A percentile compares a stretch with the other conserved stretches of the same genome.
Evolutionary conservation across 2,113 vertebrate genomes (phyloP).

Genomic region (Carollia perspicillata): DNA sequence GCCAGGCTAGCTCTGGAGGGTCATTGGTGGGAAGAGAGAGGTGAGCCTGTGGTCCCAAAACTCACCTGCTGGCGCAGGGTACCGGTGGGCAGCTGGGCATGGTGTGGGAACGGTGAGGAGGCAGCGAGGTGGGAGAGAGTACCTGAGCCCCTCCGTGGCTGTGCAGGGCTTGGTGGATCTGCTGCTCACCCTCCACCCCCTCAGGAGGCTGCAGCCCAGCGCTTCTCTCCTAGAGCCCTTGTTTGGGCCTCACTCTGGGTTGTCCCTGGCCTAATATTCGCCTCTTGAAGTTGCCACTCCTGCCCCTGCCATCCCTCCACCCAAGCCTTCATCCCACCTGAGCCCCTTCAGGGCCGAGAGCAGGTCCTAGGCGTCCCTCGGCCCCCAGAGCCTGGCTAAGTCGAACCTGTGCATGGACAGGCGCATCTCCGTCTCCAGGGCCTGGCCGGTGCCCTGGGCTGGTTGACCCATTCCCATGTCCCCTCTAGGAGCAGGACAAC

Average conservation of each 20-base stretch:
- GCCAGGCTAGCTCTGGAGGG: not conserved
- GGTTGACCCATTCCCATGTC: fast-evolving
- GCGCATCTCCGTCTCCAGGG: not conserved
- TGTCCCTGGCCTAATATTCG: not conserved
- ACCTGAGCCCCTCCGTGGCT: fast-evolving
- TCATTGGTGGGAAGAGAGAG: not conserved
- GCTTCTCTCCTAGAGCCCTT: not conserved
- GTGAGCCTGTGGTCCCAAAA: not conserved
- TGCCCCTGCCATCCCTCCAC: not conserved
- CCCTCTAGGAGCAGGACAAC: slow-evolving; percentile 92
- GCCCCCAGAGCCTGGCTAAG: not conserved
- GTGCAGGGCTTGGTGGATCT: not conserved
- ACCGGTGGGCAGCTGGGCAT: not conserved
- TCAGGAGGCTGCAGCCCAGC: not conserved
- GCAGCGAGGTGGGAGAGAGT: not conserved
- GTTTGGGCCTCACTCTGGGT: not conserved
- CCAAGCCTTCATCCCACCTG: not conserved
- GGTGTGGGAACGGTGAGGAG: not conserved
- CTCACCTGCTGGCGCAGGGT: not conserved
- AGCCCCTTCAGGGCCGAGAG: not conserved
- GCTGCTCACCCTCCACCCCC: not conserved
- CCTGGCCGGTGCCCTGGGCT: not conserved
- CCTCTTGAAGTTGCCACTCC: not conserved
- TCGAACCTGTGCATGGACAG: not conserved
- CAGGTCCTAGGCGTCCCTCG: not conserved